Evolutionary conservation across 30 jellyfish, hydroid and myxozoan species (phyloP), one percentile per base, ranked within the genome.

Genomic region (Aurelia sp.): DNA sequence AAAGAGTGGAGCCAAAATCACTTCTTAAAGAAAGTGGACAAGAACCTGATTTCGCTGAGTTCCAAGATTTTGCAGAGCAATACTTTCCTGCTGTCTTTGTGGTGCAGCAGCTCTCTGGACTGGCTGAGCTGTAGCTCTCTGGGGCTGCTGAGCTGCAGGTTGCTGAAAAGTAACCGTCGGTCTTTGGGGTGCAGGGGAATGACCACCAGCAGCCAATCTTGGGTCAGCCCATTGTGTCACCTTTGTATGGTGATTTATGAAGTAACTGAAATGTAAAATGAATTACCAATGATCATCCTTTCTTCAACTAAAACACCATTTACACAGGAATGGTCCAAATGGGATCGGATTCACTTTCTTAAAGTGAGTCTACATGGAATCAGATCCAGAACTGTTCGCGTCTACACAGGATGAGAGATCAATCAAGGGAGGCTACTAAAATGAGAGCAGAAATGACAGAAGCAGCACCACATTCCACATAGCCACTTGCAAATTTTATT

Each of bases 211-310:
- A 38, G 62, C 9, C 35, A 18, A 41, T 53, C 94, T 44, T 72
- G 94, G 94, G 64, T 85, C 94, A 47, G 12, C 52, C 94, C 94
- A 85, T 38, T 88, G 60, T 72, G 94, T 85, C 76, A 72, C 88
- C 4, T 63, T 24, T 21, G 94, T 85, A 1, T 8, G 4, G 38
- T 85, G 94, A 70, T 85, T 85, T 0, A 85, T 44, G 53, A 85
- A 85, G 57, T 73, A 85, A 40, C 94, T 85, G 24, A n/a, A 85
- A 48, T 44, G 30, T 15, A 50, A 17, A 19, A 19, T 10, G 12
- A 8, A 21, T 67, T 0, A 44, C 6, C 55, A 44, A 38, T 44
- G 55, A 44, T 44, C 55, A 7, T 44, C 55, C 55, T 40, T 0
- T 40, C 51, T 40, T 40, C 51, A 40, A 40, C 10, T 40, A 40